Evolutionary conservation across 2,888 invertebrate species (phyloP), one percentile per base, ranked within the genome.

Genomic region (Scotopteryx bipunctaria): DNA sequence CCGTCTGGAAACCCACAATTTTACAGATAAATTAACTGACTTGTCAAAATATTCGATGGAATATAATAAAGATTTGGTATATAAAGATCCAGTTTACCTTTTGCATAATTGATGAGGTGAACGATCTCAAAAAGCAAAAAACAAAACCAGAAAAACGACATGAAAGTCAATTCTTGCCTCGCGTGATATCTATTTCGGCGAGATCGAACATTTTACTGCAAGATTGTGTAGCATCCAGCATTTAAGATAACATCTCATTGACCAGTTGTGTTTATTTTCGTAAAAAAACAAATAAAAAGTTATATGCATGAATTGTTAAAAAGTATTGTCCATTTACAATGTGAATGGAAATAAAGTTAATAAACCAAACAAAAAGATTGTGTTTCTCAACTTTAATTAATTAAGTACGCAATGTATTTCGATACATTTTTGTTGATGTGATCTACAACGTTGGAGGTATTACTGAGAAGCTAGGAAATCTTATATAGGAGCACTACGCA

Each of bases 101-200:
- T 16, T 53, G 53, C 23, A 55, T 55, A 37, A 57, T 46, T 50
- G 40, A 57, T 53, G 41, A 60, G 50, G 53, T 48, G 45, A 35
- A 52, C 36, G 50, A 48, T 43, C 52, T 42, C 47, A 19, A 40
- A 33, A 43, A 32, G n/a, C 38, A 33, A 40, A 40, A 56, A 54
- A 38, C 16, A 37, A 40, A 57, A 55, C 57, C 46, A 49, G 57
- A 48, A 53, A 57, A 55, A 52, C 58, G 9, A 44, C 49, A 52
- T 46, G 27, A 46, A 49, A 33, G 38, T 32, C 15, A 15, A 15
- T 40, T 43, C 27, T 40, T 16, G 38, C n/a, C 38, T 38, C 15
- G 21, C 25, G 15, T 40, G 47, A 17, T 48, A 48, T 17, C 38
- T 47, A 36, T 36, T 42, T 36, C 15, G 5, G 17, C 16, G 25